Evolutionary conservation across 2,797 vertebrate species (phyloP), one percentile per base, ranked within the genome.

Genomic region (Sebastes goodei): DNA sequence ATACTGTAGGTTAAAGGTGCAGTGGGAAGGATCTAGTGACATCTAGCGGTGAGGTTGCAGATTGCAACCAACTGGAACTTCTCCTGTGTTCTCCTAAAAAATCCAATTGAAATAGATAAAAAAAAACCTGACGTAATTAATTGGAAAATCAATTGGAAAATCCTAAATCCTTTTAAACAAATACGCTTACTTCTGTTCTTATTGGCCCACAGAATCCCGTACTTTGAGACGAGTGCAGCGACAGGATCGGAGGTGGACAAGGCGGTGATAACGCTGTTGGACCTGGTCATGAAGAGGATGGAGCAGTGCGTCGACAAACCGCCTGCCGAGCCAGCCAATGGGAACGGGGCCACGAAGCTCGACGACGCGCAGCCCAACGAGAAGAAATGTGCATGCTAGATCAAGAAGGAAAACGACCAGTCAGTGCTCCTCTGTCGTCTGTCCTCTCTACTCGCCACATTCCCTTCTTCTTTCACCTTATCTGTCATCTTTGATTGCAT

Each of bases 231-330:
- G 0, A 99, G 98, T 2, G 97, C 98, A 0, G 98, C 98, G 0
- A 98, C 97, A 0, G 98, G 98, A 0, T 93, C 94, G 7, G 96
- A 97, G 35, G 97, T 99, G 84, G 97, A 98, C 78, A 96, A 96
- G 84, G 96, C 98, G 0, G 97, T 99, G 86, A 95, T 97, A 70
- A 97, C 94, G 0, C 96, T 99, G 71, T 89, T 99, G 93, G 98
- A 99, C 94, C 97, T 99, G 94, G 97, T 99, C 78, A 99, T 99
- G 98, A 98, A 98, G 92, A 95, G 98, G 66, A 99, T 99, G 98
- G 98, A 99, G 88, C 97, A 98, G 89, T 99, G 97, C 5, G 97
- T 98, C 17, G 98, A 98, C 90, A 98, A 97, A 89, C 96, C 96
- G 0, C 92, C 95, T 1, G 88, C 94, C 0, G 96, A 98, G 5